Evolutionary conservation across 2,797 vertebrate species (phyloP).

Genomic region (Melanogrammus aeglefinus): DNA sequence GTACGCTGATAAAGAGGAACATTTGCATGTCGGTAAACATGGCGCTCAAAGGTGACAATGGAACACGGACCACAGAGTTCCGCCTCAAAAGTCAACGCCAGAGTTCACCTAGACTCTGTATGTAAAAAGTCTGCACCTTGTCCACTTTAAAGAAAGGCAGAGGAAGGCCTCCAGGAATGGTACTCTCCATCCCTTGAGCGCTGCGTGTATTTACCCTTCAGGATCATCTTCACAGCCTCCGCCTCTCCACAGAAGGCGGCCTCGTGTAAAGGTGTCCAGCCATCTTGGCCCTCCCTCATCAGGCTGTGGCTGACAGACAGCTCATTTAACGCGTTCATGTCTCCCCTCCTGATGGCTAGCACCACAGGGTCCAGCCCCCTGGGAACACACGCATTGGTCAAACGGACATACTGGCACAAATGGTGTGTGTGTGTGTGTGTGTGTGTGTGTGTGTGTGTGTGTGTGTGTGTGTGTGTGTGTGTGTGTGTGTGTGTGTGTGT

Average conservation of each 20-base stretch:
- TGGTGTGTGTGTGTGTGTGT: too few relatives aligned
- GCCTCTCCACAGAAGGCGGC: constrained; percentile 84
- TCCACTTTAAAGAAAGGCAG: too few relatives aligned
- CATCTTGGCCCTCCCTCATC: constrained; percentile 80
- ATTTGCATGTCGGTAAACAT: constrained; percentile 12
- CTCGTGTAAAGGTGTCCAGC: constrained; percentile 90
- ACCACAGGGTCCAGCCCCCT: constrained; percentile 79
- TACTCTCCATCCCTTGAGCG: too few relatives aligned
- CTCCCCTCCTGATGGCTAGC: constrained; percentile 79
- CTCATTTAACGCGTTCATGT: constrained; percentile 75
- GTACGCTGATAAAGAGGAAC: constrained; percentile 70
- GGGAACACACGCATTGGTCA: constrained; percentile 18
- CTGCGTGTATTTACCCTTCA: constrained; percentile 74
- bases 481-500: too few relatives aligned
- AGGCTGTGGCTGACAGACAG: constrained; percentile 77
- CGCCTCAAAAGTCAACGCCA: too few relatives aligned
- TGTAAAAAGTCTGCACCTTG: too few relatives aligned
- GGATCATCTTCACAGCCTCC: constrained; percentile 78
- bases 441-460: too few relatives aligned
- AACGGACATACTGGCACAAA: background rate
- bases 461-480: too few relatives aligned
- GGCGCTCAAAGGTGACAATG: background rate
- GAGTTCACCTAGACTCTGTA: too few relatives aligned
- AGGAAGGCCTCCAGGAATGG: too few relatives aligned
- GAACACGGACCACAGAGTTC: background rate